These are phyloP conservation scores for Rhagoletis zephyria DNA, from an alignment of 1,140 invertebrate genomes.

Conservation along the genomic window DNA sequence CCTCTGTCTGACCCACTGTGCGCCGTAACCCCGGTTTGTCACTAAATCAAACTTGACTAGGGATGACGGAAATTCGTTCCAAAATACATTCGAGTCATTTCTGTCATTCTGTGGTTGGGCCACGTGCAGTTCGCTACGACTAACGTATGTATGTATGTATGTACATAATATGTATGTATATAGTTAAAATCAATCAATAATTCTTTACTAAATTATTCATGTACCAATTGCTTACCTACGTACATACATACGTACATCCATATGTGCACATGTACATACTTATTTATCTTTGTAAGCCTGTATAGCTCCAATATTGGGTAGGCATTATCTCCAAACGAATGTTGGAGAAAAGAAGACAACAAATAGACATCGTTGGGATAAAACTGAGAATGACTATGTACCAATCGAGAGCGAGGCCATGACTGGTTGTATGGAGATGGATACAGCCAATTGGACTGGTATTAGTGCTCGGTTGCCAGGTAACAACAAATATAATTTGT, in stretches of 20 bases:
- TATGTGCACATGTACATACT: not conserved
- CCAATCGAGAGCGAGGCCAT: slow-evolving; percentile 11
- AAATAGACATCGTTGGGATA: slow-evolving; percentile 27
- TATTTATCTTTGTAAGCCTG: not conserved
- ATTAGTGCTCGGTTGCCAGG: slow-evolving; percentile 13
- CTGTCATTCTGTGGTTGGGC: no score
- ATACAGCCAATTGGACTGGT: slow-evolving; percentile 1
- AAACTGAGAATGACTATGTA: slow-evolving; percentile 33
- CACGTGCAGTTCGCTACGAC: no score
- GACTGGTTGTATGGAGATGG: slow-evolving; percentile 30
- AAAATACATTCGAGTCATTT: no score
- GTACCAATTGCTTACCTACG: not conserved
- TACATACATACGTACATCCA: not conserved
- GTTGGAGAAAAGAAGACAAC: slow-evolving; percentile 36
- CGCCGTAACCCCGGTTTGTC: no score
- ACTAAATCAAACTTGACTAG: no score
- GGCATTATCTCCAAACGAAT: slow-evolving; percentile 11
- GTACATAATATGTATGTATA: no score
- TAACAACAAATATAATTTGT: not conserved
- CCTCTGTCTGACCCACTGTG: no score
- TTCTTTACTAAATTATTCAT: slow-evolving; percentile 49
- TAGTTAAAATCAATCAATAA: slow-evolving; percentile 44
- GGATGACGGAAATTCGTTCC: no score
- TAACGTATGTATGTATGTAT: not conserved
- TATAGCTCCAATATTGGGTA: no score